Conservation (phyloP, 2,888 invertebrate genomes). For the Sinodicranocentrus sp. region DNA sequence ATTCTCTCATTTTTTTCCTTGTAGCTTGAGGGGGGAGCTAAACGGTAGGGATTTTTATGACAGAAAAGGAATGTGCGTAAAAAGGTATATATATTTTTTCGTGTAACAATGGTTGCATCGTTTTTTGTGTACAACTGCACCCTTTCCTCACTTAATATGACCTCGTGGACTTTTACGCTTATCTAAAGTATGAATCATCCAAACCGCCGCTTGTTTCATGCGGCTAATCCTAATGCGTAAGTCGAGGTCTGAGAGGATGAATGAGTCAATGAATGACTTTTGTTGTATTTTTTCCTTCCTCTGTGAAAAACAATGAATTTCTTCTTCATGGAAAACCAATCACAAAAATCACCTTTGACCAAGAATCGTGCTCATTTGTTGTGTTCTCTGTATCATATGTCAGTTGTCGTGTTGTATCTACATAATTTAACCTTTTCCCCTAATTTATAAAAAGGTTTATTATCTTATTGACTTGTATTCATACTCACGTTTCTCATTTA, state of each 20-base stretch:
- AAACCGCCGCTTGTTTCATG: too few species aligned
- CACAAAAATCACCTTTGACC: conserved; percentile 45
- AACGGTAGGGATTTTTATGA: background rate
- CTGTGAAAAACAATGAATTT: conserved; percentile 20
- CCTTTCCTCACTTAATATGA: conserved; percentile 14
- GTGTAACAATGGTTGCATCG: background rate
- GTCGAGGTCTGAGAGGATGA: too few species aligned
- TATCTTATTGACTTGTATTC: conserved; percentile 14
- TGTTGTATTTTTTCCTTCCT: conserved; percentile 15
- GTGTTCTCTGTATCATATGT: background rate
- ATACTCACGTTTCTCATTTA: conserved; percentile 28
- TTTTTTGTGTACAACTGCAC: background rate
- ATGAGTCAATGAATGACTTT: conserved; percentile 27
- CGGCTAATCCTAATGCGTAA: too few species aligned
- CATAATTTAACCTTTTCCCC: too few species aligned
- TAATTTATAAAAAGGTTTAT: conserved; percentile 3
- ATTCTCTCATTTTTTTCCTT: too few species aligned
- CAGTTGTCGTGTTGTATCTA: too few species aligned
- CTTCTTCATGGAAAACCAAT: conserved; percentile 14
- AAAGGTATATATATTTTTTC: background rate
- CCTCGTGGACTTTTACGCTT: conserved; percentile 28
- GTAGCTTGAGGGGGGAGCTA: too few species aligned
- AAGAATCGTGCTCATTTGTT: conserved; percentile 38
- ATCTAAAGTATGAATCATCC: conserved; percentile 27
- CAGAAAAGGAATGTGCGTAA: background rate